phyloP scores from a whole-genome alignment of 2,888 invertebrate species.

The Aproaerema taeniolella region DNA sequence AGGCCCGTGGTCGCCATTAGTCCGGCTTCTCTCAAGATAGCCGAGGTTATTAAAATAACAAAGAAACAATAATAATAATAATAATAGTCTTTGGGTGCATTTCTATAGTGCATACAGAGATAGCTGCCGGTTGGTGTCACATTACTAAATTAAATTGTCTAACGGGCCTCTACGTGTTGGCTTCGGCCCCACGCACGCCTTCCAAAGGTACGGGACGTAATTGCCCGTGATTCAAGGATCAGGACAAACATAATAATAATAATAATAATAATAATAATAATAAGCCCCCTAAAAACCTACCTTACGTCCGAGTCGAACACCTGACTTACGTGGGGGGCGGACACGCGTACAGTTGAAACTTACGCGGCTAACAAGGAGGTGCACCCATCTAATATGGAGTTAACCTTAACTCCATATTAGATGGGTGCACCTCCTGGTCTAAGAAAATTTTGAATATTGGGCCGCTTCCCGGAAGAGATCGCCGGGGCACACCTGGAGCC shows the following conservation, averaged over 20 bases:
- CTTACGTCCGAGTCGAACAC: conserved; percentile 15
- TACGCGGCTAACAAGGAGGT: conserved; percentile 10
- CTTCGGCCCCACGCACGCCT: too few species aligned
- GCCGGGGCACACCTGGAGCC: conserved; percentile 19
- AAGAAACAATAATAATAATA: too few species aligned
- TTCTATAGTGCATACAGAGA: too few species aligned
- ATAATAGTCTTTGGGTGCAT: too few species aligned
- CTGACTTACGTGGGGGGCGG: conserved; percentile 16
- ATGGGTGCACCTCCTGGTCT: background rate
- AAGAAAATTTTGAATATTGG: conserved; percentile 1
- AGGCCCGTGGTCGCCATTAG: too few species aligned
- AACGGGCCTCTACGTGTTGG: too few species aligned
- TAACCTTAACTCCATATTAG: background rate
- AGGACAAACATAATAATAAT: conserved; percentile 13
- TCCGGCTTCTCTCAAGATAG: too few species aligned
- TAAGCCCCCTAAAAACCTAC: conserved; percentile 7
- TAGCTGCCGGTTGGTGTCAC: too few species aligned
- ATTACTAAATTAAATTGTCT: too few species aligned
- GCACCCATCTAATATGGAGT: conserved; percentile 1
- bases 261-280: conserved; percentile 13
- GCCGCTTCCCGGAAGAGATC: conserved; percentile 16
- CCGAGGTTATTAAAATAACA: too few species aligned
- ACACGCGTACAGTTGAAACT: conserved; percentile 12
- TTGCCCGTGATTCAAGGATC: too few species aligned
- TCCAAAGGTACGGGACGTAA: too few species aligned